A percentile compares a stretch with the other conserved stretches of the same genome.
These are phyloP conservation scores for Aplidium turbinatum DNA, from an alignment of 23 tunicate species.

Conservation along the genomic window DNA sequence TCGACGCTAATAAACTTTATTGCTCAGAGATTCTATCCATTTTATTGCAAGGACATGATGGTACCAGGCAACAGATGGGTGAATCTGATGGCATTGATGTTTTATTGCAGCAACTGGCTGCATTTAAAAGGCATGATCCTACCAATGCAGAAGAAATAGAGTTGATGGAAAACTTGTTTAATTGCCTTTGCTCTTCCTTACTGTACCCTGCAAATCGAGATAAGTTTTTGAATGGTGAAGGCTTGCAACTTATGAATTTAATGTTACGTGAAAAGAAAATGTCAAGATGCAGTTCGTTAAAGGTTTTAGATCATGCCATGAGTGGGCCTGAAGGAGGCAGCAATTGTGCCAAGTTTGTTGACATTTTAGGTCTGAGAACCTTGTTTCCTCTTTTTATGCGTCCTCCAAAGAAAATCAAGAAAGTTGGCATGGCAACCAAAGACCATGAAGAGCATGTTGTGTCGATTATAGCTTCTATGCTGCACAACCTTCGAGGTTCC, in stretches of 20 bases:
- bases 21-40: constrained; percentile 87
- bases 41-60: constrained; percentile 77
- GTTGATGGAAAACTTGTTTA: constrained; percentile 93
- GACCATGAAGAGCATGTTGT: constrained; percentile 89
- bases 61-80: constrained; percentile 63
- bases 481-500: constrained; percentile 83
- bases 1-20: constrained; percentile 82
- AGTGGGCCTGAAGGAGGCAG: constrained; percentile 81
- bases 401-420: constrained; percentile 92
- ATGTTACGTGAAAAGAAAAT: constrained; percentile 97
- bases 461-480: constrained; percentile 80
- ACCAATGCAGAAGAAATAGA: constrained; percentile 81
- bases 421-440: constrained; percentile 71
- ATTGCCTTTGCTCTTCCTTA: constrained; percentile 77
- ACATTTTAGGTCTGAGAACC: constrained; percentile 86
- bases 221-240: constrained; percentile 92
- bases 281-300: constrained; percentile 89
- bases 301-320: constrained; percentile 93
- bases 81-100: constrained; percentile 91
- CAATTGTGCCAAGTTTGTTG: constrained; percentile 91
- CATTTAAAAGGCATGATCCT: constrained; percentile 88
- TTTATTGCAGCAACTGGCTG: constrained; percentile 82
- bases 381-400: constrained; percentile 92
- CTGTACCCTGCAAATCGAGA: constrained; percentile 57
- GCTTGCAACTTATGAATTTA: constrained; percentile 93